phyloP scores from a whole-genome alignment of 2,888 invertebrate genomes.

The Diogma glabrata region DNA sequence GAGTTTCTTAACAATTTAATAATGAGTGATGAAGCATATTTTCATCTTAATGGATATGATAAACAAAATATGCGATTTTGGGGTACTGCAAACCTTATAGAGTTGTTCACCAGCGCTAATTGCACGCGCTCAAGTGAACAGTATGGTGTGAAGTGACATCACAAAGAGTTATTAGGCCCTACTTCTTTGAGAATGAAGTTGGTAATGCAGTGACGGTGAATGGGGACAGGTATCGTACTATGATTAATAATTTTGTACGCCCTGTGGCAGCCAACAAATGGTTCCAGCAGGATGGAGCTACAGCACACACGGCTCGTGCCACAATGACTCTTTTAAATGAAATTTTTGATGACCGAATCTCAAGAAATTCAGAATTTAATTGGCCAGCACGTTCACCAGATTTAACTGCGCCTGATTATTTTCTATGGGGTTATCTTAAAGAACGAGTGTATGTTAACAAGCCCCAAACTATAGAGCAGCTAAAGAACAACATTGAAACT shows the following conservation, averaged over 20 bases:
- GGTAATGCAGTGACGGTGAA: background rate
- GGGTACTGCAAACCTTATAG: too few relatives aligned
- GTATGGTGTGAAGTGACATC: too few relatives aligned
- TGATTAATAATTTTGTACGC: background rate
- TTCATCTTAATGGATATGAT: too few relatives aligned
- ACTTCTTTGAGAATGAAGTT: background rate
- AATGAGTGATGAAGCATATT: too few relatives aligned
- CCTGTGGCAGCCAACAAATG: background rate
- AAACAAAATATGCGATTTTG: too few relatives aligned
- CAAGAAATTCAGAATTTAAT: background rate
- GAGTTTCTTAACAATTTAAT: too few relatives aligned
- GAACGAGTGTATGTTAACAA: background rate
- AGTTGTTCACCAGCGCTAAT: too few relatives aligned
- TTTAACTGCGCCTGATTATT: background rate
- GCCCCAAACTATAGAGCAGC: background rate
- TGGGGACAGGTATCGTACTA: background rate
- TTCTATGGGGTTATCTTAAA: background rate
- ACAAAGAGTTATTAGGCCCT: too few relatives aligned
- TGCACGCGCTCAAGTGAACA: too few relatives aligned
- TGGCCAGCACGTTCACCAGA: background rate
- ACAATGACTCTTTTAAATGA: background rate
- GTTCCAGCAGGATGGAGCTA: slow-evolving; percentile 1
- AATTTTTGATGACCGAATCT: background rate
- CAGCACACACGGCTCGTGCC: background rate
- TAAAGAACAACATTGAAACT: background rate